These are phyloP conservation scores for Pontoporia blainvillei DNA, from an alignment of 2,113 vertebrate genomes.

Conservation along the genomic window DNA sequence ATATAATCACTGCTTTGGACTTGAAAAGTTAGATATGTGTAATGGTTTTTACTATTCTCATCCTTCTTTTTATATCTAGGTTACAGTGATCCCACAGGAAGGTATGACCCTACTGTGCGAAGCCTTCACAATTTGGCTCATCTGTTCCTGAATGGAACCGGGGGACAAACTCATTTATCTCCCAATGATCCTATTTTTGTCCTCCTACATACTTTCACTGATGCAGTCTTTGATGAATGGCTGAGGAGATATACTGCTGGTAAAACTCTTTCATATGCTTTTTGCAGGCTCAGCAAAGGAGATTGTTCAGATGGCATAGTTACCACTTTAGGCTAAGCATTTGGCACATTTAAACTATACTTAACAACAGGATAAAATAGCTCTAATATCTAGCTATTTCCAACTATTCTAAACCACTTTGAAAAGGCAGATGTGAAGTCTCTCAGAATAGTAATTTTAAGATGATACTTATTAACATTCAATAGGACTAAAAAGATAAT, in stretches of 20 bases:
- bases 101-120: constrained; percentile 91
- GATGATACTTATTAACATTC: not conserved
- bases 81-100: constrained; percentile 93
- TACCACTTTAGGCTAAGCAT: not conserved
- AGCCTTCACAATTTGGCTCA: constrained; percentile 98
- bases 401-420: not conserved
- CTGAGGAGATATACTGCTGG: constrained; percentile 90
- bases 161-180: constrained; percentile 96
- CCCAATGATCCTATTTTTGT: constrained; percentile 98
- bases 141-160: constrained; percentile 96
- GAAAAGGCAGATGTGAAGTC: not conserved
- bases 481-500: not conserved
- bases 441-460: not conserved
- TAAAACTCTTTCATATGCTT: constrained; percentile 69
- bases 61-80: constrained; percentile 80
- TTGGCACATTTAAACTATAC: not conserved
- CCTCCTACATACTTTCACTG: constrained; percentile 95
- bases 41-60: constrained; percentile 9
- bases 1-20: not conserved
- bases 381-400: not conserved
- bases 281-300: not conserved
- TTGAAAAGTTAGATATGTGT: not conserved
- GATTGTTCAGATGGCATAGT: not conserved
- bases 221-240: constrained; percentile 98
- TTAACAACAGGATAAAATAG: not conserved